Base-by-base conservation (phyloP, 2,113 vertebrate genomes). In the Corythornis vintsioides region DNA sequence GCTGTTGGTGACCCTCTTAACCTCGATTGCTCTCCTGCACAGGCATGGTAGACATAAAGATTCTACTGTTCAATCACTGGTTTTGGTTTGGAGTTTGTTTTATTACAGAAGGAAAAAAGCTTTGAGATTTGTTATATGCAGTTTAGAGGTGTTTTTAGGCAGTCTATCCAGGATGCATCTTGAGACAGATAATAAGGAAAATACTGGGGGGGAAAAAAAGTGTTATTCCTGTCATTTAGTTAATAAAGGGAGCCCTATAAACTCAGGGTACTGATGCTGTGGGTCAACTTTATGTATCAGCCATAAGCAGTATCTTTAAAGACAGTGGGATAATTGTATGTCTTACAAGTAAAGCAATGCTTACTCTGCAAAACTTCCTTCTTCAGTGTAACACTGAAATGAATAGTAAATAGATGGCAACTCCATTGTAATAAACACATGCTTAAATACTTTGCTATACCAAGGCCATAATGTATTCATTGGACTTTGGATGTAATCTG, bases 171-270 rank as follows among this genome's bases (percentile, higher is more conserved):
- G 15, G 56, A 16, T 65, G 28, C 60, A 90, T 83, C 35, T 67
- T 71, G 78, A 61, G 40, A 81, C 17, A 78, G 20, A 22, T 42
- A 66, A 59, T 43, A 14, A 71, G 72, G 75, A 80, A 85, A 91
- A 79, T 63, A 63, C 29, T 24, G 35, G 14, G 7, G 0, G 8
- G 38, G 52, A 0, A 9, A 40, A 60, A n/a, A 38, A 4, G 6
- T 24, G 18, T 21, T 74, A 43, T 47, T 57, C 24, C 4, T 43
- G 15, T 60, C 3, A 2, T 24, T 40, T 47, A 43, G 33, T 69
- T 94, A 73, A 45, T 66, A 74, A 76, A 83, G 60, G 67, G 70
- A 55, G 24, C 55, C 16, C 48, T 60, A 6, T 47, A 35, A 81
- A 63, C 65, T 65, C 19, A 15, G 3, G 28, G 12, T 33, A 21